Base-by-base conservation (phyloP, 2,888 invertebrate species). In the Cotesia congregata region DNA sequence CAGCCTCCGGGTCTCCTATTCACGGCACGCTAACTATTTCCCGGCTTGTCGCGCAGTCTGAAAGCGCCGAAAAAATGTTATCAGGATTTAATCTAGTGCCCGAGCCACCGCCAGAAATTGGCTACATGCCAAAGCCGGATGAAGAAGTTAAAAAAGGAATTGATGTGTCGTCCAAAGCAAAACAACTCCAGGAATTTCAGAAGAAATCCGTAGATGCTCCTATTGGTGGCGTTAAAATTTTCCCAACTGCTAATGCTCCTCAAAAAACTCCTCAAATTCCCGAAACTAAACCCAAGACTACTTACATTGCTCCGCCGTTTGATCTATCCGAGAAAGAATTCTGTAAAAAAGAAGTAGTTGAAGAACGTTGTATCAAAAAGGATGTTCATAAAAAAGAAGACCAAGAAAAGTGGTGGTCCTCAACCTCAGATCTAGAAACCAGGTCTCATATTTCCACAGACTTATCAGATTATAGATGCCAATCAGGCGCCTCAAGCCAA, bases 91-190 rank as follows among this genome's bases (percentile, higher is more conserved):
- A 91, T 84, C 86, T 94, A 1, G 90, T 91, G 74, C 94, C 94
- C 0, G 94, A 93, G 82, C 93, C 94, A n/a, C 94, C 94, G 7
- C 94, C 94, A 59, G 93, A 94, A 89, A 93, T 94, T 68, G 92
- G 93, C 61, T 94, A 91, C 81, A 91, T 92, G 71, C 92, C 93
- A 0, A 92, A 92, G 84, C 86, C 86, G 6, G 86, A 87, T 6
- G 85, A 85, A n/a, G 83, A 77, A 82, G 90, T 83, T 80, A 90
- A 86, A 83, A 90, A 89, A 81, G 90, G 90, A 74, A 91, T 92
- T 68, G 90, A 92, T 67, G 90, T 93, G 41, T 90, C 91, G n/a
- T 90, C 92, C 38, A 92, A 92, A 83, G 92, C 93, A 1, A 93
- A 92, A 83, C 91, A 91, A 80, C 86, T 93, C 12, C 92, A 93